Evolutionary conservation across 2,888 invertebrate genomes (phyloP).

Genomic region (Trachelus troglodyta): DNA sequence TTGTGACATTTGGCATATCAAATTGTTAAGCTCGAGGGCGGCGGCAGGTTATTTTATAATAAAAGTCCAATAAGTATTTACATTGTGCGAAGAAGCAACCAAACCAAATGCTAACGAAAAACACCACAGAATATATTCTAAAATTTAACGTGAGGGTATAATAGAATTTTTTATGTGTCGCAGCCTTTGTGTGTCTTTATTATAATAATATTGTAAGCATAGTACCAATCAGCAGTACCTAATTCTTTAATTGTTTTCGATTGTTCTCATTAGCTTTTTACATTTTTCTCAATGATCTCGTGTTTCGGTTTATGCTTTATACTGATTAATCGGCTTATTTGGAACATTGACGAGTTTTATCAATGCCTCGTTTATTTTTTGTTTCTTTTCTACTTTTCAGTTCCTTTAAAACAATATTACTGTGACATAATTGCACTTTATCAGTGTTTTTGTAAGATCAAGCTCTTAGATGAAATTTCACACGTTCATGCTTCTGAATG

Average conservation of each 20-base stretch:
- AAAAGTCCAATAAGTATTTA: background rate
- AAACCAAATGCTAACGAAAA: background rate
- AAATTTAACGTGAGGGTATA: background rate
- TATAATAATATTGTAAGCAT: background rate
- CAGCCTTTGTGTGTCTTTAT: background rate
- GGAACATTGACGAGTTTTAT: background rate
- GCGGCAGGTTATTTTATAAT: background rate
- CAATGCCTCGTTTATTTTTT: background rate
- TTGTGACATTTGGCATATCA: background rate
- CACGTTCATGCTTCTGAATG: background rate
- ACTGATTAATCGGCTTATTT: background rate
- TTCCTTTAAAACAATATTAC: background rate
- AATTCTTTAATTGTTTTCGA: background rate
- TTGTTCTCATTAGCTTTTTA: background rate
- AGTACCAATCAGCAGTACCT: background rate
- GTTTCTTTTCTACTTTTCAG: background rate
- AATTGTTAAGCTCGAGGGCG: background rate
- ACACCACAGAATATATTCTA: slow-evolving; percentile 2
- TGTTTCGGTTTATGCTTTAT: background rate
- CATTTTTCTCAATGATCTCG: slow-evolving; percentile 1
- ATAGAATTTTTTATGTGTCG: background rate
- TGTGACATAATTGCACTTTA: background rate
- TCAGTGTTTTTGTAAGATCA: background rate
- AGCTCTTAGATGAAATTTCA: background rate
- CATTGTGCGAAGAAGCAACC: background rate